Conservation (phyloP, 2,888 invertebrate genomes). For the Nomada lathburiana region DNA sequence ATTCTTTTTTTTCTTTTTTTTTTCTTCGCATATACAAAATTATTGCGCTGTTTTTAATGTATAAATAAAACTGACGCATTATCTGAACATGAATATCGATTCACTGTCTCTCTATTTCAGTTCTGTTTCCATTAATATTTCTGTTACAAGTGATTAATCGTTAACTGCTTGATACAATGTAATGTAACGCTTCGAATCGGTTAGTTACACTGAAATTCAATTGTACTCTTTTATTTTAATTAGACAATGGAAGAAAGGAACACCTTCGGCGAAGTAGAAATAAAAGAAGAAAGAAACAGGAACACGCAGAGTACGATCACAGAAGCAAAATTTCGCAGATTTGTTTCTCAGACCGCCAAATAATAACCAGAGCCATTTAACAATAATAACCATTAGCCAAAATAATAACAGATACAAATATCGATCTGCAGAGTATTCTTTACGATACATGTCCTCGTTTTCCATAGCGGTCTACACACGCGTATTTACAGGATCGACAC, state of each 20-base stretch:
- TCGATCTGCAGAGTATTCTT: slow-evolving; percentile 2
- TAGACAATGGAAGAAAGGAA: background rate
- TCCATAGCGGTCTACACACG: slow-evolving; percentile 36
- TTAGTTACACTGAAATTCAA: slow-evolving; percentile 1
- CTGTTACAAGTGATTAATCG: slow-evolving; percentile 8
- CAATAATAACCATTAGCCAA: background rate
- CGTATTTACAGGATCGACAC: slow-evolving; percentile 59
- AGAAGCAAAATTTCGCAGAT: too few species aligned
- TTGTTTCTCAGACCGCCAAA: too few species aligned
- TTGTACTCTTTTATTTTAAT: background rate
- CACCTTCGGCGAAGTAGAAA: background rate
- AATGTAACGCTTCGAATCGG: slow-evolving; percentile 11
- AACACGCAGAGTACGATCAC: too few species aligned
- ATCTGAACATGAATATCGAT: slow-evolving; percentile 33
- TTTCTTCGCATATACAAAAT: slow-evolving; percentile 24
- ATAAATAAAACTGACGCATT: slow-evolving; percentile 42
- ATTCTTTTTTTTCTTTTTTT: background rate
- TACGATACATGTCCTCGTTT: background rate
- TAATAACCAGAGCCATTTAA: background rate
- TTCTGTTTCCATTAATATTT: slow-evolving; percentile 24
- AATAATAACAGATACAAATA: slow-evolving; percentile 16
- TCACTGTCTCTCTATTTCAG: slow-evolving; percentile 30
- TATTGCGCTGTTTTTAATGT: slow-evolving; percentile 33
- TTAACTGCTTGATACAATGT: slow-evolving; percentile 10
- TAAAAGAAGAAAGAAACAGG: background rate